phyloP scores from a whole-genome alignment of 2,113 vertebrate species.

The Thalassoma bifasciatum region DNA sequence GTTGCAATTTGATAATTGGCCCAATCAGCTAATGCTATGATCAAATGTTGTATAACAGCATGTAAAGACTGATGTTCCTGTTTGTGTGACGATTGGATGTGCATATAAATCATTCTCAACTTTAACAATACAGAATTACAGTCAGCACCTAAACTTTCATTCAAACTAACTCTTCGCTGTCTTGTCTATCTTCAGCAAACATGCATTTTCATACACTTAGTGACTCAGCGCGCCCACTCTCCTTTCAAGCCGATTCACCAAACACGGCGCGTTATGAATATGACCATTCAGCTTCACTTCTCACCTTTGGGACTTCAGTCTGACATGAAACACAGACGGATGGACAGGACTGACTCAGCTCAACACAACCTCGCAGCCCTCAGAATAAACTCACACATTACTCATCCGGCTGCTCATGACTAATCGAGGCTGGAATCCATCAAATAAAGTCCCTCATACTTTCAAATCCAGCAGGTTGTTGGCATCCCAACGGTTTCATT shows the following conservation, averaged over 20 bases:
- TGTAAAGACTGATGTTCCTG: no score
- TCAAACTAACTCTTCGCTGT: neutral
- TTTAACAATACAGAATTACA: no score
- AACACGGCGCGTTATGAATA: neutral
- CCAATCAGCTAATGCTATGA: no score
- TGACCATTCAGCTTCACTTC: neutral
- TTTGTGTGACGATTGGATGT: no score
- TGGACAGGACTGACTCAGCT: neutral
- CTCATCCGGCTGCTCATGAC: neutral
- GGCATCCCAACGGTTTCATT: neutral
- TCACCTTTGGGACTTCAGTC: conserved; percentile 12
- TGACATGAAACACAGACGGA: neutral
- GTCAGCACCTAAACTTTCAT: neutral
- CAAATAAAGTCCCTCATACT: neutral
- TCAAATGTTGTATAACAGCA: no score
- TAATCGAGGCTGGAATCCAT: neutral
- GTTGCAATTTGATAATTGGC: no score
- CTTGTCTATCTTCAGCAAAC: neutral
- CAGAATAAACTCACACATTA: neutral
- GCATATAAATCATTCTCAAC: no score
- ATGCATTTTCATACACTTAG: no score
- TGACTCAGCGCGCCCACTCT: conserved; percentile 16
- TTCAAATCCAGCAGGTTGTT: neutral
- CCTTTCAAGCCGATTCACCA: neutral
- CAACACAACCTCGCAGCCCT: neutral